Base-by-base conservation (phyloP, 1,140 invertebrate species). In the Mylabris phalerata region DNA sequence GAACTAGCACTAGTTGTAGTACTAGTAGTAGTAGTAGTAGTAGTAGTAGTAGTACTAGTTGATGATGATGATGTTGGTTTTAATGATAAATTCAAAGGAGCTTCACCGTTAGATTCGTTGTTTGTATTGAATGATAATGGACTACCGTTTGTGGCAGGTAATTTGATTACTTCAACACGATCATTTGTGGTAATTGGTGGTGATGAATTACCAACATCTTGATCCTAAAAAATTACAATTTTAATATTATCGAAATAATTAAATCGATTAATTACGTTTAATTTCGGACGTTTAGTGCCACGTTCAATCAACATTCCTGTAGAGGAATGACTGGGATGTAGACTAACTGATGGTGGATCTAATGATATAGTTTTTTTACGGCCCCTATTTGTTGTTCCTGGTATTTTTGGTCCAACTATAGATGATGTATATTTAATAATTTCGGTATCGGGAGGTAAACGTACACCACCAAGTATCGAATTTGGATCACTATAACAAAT, bases 371-470 rank as follows among this genome's bases (percentile, higher is more conserved):
- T 91, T 79, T 91, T 92, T 77, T 91, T 92, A 46, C 89, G 79
- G 48, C 88, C 88, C 11, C 89, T 79, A 71, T 89, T 90, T 51
- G 88, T 90, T 50, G 85, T 87, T 48, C 88, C 88, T 11, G 87
- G 86, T 50, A 87, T 79, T 79, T 90, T 90, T 44, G 89, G 87
- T 44, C 89, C 88, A 55, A 89, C 85, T 59, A 90, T 84, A 48
- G 87, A 89, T 56, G 88, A 91, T 48, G 89, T 91, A 71, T 91
- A 91, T 73, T 91, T 91, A 67, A 92, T 91, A 55, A 92, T 91
- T 77, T 92, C 89, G 10, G 89, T 92, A 68, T 91, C 89, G n/a
- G 89, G 88, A 61, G 89, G 89, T 62, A 92, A 74, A 39, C 89
- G 80, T 39, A 91, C 87, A 44, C 86, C 86, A 41, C 88, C 88